These are phyloP conservation scores for Drosophila bunnanda DNA, from an alignment of 2,888 invertebrate genomes.

Conservation along the genomic window DNA sequence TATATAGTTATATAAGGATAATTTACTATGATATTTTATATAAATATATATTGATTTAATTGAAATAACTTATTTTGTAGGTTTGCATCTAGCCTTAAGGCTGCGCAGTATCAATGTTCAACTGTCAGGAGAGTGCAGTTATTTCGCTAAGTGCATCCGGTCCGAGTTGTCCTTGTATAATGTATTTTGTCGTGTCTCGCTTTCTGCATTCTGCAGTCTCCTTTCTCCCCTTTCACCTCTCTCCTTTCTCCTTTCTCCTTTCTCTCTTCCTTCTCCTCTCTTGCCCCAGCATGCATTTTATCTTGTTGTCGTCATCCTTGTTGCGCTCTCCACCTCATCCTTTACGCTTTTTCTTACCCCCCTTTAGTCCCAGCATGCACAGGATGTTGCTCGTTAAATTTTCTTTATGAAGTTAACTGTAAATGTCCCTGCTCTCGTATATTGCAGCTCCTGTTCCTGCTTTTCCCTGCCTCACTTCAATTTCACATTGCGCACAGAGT, in stretches of 20 bases:
- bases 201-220: constrained; percentile 25
- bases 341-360: not conserved
- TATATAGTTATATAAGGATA: not conserved
- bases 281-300: constrained; percentile 68
- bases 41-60: not conserved
- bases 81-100: not conserved
- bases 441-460: constrained; percentile 48
- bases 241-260: not conserved
- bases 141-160: constrained; percentile 5
- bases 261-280: constrained; percentile 1
- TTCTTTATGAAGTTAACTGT: constrained; percentile 79
- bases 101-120: too few relatives aligned
- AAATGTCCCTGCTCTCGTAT: constrained; percentile 63
- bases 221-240: not conserved
- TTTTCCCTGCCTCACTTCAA: constrained; percentile 58
- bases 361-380: constrained; percentile 49
- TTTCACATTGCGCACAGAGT: constrained; percentile 63
- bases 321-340: constrained; percentile 27
- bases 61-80: not conserved
- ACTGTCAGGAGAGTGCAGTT: not conserved
- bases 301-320: constrained; percentile 77
- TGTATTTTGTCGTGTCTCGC: constrained; percentile 67
- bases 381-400: constrained; percentile 79
- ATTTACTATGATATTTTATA: not conserved
- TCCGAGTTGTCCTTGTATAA: constrained; percentile 36